phyloP scores from a whole-genome alignment of 1,140 invertebrate genomes.

The Drosophila novamexicana region DNA sequence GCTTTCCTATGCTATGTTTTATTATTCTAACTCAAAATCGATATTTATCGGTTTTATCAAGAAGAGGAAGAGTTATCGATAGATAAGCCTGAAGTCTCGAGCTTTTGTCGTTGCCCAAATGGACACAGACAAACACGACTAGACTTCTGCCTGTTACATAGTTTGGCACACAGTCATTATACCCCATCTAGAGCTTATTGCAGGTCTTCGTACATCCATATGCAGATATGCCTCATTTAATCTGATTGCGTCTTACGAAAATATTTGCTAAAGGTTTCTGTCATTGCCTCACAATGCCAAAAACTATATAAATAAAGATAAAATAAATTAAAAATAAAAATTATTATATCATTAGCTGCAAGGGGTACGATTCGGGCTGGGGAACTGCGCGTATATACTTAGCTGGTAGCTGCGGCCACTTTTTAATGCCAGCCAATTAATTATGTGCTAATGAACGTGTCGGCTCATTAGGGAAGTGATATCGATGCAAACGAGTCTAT shows the following conservation, averaged over 20 bases:
- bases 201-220: neutral
- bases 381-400: no score
- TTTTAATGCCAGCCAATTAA: conserved; percentile 40
- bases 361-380: neutral
- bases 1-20: no score
- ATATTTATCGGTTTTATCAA: no score
- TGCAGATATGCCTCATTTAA: conserved; percentile 2
- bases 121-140: no score
- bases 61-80: no score
- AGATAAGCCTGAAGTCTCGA: no score
- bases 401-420: neutral
- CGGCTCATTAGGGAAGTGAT: conserved; percentile 53
- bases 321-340: neutral
- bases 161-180: no score
- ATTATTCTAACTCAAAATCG: no score
- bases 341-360: conserved; percentile 56
- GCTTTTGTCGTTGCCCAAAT: no score
- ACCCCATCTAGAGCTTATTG: neutral
- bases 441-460: conserved; percentile 52
- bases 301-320: neutral
- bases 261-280: conserved; percentile 53
- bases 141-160: no score
- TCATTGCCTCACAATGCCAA: conserved; percentile 46
- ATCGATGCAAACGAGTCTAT: conserved; percentile 16
- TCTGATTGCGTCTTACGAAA: conserved; percentile 39